A percentile compares a stretch with the other conserved stretches of the same genome.
These are phyloP conservation scores for Menidia beryllina DNA, from an alignment of 2,113 vertebrate species.

Conservation along the genomic window DNA sequence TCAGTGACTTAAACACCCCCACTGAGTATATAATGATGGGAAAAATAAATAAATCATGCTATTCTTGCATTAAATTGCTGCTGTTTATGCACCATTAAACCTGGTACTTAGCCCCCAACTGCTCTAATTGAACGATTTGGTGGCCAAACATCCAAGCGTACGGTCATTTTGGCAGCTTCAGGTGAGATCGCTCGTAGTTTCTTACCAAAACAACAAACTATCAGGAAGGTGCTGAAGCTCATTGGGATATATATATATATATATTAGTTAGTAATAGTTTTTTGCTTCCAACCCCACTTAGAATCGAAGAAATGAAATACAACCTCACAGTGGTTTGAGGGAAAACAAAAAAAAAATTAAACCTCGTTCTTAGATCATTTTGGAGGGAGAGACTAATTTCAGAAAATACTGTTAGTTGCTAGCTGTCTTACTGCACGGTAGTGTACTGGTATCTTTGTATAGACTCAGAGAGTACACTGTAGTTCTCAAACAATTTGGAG, in stretches of 20 bases:
- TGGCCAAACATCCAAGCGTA: conserved; percentile 43
- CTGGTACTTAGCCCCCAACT: conserved; percentile 53
- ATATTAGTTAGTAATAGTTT: too few species aligned
- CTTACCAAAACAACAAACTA: conserved; percentile 26
- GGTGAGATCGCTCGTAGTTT: conserved; percentile 26
- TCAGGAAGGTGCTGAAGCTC: background rate
- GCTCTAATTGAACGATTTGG: conserved; percentile 56
- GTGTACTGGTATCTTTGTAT: background rate
- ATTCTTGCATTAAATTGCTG: conserved; percentile 17
- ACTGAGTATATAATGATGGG: conserved; percentile 38
- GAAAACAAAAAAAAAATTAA: too few species aligned
- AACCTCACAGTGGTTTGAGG: too few species aligned
- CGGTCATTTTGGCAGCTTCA: conserved; percentile 41
- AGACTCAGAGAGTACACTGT: too few species aligned
- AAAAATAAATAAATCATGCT: conserved; percentile 59
- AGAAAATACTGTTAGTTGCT: background rate
- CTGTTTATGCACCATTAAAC: conserved; percentile 55
- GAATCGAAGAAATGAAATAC: too few species aligned
- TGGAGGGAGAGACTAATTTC: background rate
- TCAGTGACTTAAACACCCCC: conserved; percentile 30
- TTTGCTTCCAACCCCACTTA: too few species aligned
- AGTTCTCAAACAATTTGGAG: too few species aligned
- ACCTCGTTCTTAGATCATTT: too few species aligned
- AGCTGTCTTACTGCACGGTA: background rate
- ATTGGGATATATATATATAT: too few species aligned